Conservation (phyloP, 2,113 vertebrate genomes). For the Larimichthys crocea region DNA sequence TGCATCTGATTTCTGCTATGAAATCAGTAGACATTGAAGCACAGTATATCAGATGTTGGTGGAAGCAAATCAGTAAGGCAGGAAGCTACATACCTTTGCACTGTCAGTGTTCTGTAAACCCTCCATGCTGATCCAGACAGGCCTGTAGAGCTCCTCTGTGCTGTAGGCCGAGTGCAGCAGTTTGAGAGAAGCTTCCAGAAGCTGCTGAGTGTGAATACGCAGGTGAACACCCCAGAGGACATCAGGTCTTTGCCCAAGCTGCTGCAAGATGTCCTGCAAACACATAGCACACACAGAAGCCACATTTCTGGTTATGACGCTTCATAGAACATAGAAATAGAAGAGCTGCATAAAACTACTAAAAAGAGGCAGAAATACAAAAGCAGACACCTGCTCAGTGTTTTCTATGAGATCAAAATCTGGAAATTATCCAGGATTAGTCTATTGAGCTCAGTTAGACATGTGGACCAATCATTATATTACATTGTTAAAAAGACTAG, state of each 20-base stretch:
- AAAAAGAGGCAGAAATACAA: not conserved
- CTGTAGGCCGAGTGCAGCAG: constrained; percentile 72
- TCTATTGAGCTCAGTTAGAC: not conserved
- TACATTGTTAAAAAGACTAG: too few relatives aligned
- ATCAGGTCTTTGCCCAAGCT: constrained; percentile 48
- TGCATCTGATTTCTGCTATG: not conserved
- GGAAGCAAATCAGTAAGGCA: not conserved
- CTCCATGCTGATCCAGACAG: constrained; percentile 86
- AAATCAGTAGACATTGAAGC: not conserved
- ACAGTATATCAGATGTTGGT: too few relatives aligned
- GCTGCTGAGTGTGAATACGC: constrained; percentile 65
- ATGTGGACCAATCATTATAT: not conserved
- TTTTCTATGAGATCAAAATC: not conserved
- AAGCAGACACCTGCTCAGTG: not conserved
- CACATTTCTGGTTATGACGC: not conserved
- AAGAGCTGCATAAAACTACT: not conserved
- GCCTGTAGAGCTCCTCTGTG: constrained; percentile 73
- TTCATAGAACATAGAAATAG: not conserved
- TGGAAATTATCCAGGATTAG: not conserved
- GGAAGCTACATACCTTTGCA: constrained; percentile 47
- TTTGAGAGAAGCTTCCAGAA: constrained; percentile 77
- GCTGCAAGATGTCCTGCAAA: constrained; percentile 70
- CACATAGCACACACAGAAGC: not conserved
- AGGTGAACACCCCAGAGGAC: constrained; percentile 83
- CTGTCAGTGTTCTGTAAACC: constrained; percentile 66